A percentile compares a stretch with the other conserved stretches of the same genome.
phyloP scores from a whole-genome alignment of 2,113 vertebrate species.

The Xenopus laevis region DNA sequence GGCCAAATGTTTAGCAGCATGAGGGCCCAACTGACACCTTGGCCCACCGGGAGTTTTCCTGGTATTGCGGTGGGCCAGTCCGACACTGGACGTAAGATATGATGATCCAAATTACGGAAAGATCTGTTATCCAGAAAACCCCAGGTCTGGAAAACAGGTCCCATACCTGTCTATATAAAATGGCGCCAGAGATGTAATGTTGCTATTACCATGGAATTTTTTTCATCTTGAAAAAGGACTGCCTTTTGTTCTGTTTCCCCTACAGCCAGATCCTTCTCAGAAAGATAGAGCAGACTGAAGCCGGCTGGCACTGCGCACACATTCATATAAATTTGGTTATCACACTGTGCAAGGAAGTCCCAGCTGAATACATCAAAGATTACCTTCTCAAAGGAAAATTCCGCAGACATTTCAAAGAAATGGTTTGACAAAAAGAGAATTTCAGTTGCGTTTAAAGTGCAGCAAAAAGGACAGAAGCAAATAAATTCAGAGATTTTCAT shows the following conservation, averaged over 20 bases:
- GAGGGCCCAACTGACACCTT: no score
- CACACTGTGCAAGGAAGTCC: constrained; percentile 5
- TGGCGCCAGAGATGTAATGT: no score
- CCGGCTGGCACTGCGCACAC: constrained; percentile 2
- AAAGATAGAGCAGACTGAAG: constrained; percentile 8
- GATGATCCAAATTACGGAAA: no score
- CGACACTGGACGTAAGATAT: no score
- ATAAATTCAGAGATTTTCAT: not conserved
- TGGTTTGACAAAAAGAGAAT: not conserved
- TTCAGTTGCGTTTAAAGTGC: not conserved
- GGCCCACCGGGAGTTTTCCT: no score
- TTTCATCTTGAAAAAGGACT: constrained; percentile 36
- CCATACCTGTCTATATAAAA: no score
- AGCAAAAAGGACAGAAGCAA: not conserved
- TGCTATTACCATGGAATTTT: constrained; percentile 28
- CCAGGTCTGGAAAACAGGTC: no score
- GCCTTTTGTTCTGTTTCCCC: constrained; percentile 9
- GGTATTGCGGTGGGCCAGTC: no score
- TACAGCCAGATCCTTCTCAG: constrained; percentile 24
- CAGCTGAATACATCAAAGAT: constrained; percentile 24
- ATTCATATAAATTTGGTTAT: constrained; percentile 5
- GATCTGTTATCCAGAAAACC: no score
- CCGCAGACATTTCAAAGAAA: constrained; percentile 10
- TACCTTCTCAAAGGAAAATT: constrained; percentile 1
- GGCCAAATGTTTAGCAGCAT: no score